Evolutionary conservation across 1,140 invertebrate species (phyloP).

Genomic region (Drosophila navojoa): DNA sequence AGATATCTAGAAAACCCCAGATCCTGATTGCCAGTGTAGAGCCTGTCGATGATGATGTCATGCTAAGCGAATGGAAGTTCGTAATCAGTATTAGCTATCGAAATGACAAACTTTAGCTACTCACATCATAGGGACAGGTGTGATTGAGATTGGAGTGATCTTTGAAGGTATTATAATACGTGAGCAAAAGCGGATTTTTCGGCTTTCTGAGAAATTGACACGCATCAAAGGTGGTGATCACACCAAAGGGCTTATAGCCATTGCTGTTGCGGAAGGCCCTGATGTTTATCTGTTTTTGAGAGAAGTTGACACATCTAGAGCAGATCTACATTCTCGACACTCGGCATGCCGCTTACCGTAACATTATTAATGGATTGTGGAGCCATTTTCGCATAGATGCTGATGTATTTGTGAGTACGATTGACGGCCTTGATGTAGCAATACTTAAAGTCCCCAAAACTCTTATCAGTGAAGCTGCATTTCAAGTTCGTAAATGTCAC

Average conservation of each 20-base stretch:
- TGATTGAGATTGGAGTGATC: slow-evolving; percentile 53
- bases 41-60: slow-evolving; percentile 48
- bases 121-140: slow-evolving; percentile 53
- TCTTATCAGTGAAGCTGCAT: slow-evolving; percentile 14
- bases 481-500: slow-evolving; percentile 61
- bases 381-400: slow-evolving; percentile 10
- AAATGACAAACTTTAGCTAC: neutral
- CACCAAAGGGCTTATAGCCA: slow-evolving; percentile 52
- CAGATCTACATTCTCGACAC: neutral
- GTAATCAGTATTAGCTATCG: neutral
- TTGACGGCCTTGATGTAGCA: slow-evolving; percentile 60
- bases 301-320: neutral
- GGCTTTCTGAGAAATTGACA: slow-evolving; percentile 40
- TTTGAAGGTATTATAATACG: slow-evolving; percentile 18
- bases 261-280: slow-evolving; percentile 39
- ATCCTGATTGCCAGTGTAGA: slow-evolving; percentile 45
- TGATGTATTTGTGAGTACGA: slow-evolving; percentile 57
- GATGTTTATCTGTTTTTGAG: slow-evolving; percentile 16
- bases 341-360: slow-evolving; percentile 22
- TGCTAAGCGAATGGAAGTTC: slow-evolving; percentile 28
- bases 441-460: neutral
- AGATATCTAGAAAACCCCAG: slow-evolving; percentile 4
- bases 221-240: slow-evolving; percentile 35
- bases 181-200: slow-evolving; percentile 14
- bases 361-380: slow-evolving; percentile 28